phyloP scores from a whole-genome alignment of 2,113 vertebrate genomes.

The Raphicerus campestris region DNA sequence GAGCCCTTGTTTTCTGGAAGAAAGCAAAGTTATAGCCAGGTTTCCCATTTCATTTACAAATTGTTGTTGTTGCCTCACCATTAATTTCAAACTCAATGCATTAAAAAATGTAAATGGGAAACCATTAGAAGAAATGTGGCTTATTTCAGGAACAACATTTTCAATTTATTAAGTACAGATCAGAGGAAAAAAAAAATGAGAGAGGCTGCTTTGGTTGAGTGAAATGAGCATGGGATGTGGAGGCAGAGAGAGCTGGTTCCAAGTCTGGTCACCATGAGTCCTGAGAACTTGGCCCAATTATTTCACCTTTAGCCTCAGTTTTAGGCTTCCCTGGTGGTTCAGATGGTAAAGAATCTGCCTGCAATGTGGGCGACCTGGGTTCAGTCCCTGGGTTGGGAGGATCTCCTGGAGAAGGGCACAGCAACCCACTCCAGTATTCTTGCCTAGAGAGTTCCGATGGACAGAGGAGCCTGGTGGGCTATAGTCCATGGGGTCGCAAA shows the following conservation, averaged over 20 bases:
- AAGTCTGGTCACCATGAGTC: not conserved
- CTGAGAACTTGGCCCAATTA: not conserved
- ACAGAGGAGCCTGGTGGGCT: not conserved
- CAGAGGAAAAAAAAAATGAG: not conserved
- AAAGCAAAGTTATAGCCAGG: slow-evolving; percentile 10
- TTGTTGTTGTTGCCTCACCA: not conserved
- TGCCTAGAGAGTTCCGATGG: not conserved
- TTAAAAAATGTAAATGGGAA: slow-evolving; percentile 27
- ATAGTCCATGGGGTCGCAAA: not conserved
- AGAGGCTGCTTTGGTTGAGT: not conserved
- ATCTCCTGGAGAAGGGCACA: not conserved
- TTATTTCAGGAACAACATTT: not conserved
- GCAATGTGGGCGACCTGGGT: not conserved
- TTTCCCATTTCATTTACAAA: slow-evolving; percentile 47
- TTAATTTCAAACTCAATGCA: slow-evolving; percentile 44
- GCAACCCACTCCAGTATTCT: not conserved
- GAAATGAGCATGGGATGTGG: not conserved
- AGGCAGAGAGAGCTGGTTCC: not conserved
- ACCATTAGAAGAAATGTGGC: slow-evolving; percentile 1
- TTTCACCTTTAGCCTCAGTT: not conserved
- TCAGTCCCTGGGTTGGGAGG: not conserved
- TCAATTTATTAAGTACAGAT: not conserved
- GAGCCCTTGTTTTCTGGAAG: slow-evolving; percentile 41
- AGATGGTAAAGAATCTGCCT: not conserved
- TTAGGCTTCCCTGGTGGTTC: not conserved